Evolutionary conservation across 2,113 vertebrate genomes (phyloP).

Genomic region (Pheucticus melanocephalus): DNA sequence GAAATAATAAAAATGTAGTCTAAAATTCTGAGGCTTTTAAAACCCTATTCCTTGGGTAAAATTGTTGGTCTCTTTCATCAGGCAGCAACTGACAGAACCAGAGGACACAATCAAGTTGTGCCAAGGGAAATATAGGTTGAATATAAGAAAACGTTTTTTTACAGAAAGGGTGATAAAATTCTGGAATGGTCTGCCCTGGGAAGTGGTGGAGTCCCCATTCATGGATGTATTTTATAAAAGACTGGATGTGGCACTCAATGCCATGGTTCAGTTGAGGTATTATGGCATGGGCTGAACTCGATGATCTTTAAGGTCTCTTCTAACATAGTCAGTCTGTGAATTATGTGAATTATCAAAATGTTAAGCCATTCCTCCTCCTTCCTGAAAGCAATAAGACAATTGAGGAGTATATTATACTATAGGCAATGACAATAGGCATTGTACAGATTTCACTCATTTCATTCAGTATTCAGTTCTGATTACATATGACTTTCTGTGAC

Average conservation of each 20-base stretch:
- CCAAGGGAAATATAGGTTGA: neutral
- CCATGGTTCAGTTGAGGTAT: neutral
- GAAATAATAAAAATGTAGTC: neutral
- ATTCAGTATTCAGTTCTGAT: neutral
- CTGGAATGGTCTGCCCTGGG: neutral
- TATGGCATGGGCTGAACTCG: neutral
- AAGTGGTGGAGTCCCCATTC: neutral
- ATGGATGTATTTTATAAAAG: neutral
- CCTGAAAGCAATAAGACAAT: neutral
- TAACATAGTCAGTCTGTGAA: neutral
- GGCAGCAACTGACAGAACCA: neutral
- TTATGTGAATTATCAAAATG: neutral
- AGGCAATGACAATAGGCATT: neutral
- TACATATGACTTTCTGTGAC: neutral
- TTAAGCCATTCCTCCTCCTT: neutral
- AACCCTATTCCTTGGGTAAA: neutral
- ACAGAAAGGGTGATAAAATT: neutral
- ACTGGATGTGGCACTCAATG: neutral
- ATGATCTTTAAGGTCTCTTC: neutral
- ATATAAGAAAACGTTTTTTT: neutral
- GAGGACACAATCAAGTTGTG: neutral
- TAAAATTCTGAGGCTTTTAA: neutral
- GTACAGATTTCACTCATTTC: neutral
- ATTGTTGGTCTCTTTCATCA: neutral
- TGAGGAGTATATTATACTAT: neutral